Percentiles rank a stretch among this genome's conserved stretches.
These are phyloP conservation scores for Hafferia zeledoni DNA, from an alignment of 2,797 vertebrate species.

Conservation along the genomic window DNA sequence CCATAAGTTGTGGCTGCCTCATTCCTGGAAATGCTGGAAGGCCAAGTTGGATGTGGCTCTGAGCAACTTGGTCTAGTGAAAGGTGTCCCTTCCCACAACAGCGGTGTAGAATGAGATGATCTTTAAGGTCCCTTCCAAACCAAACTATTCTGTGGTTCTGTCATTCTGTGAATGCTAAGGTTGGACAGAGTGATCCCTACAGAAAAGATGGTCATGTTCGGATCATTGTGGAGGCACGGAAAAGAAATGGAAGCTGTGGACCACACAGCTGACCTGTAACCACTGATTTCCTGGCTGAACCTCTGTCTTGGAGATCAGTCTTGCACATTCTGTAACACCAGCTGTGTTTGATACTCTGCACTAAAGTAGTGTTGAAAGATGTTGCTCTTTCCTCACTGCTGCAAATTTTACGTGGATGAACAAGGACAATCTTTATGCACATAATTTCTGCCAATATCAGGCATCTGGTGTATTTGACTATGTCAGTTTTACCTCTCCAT, in stretches of 20 bases:
- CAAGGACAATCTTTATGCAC: not conserved
- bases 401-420: not conserved
- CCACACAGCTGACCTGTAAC: not conserved
- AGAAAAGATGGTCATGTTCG: not conserved
- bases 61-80: not conserved
- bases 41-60: not conserved
- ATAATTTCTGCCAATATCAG: not conserved
- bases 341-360: not conserved
- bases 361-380: not conserved
- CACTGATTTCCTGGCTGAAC: not conserved
- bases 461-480: accelerated
- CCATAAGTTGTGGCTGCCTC: not conserved
- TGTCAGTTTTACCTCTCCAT: not conserved
- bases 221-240: not conserved
- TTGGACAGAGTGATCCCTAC: not conserved
- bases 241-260: not conserved
- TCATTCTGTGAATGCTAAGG: not conserved
- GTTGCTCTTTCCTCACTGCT: not conserved
- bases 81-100: not conserved
- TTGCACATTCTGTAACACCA: not conserved
- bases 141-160: not conserved
- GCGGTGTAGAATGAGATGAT: not conserved
- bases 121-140: not conserved
- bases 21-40: not conserved
- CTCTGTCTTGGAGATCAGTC: not conserved